Percentiles rank a stretch among this genome's conserved stretches.
Conservation (phyloP, 2,113 vertebrate species). For the Atractosteus spatula region DNA sequence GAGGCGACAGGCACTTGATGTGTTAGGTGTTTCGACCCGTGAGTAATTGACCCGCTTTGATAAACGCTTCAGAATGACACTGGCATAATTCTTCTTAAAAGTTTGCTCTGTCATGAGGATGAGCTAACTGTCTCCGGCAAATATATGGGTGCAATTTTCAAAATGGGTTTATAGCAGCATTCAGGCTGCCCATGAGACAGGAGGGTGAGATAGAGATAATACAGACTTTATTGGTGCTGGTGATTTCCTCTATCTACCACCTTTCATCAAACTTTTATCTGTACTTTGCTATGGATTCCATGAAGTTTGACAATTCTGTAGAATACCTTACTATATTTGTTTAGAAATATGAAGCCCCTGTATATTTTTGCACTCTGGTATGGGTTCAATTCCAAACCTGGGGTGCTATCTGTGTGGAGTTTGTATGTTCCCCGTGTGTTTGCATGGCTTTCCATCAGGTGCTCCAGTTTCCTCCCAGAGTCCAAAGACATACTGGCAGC, state of each 20-base stretch:
- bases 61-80: slow-evolving; percentile 65
- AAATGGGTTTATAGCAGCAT: slow-evolving; percentile 74
- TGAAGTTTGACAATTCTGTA: too few species aligned
- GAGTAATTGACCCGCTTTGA: slow-evolving; percentile 69
- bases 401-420: too few species aligned
- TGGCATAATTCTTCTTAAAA: slow-evolving; percentile 69
- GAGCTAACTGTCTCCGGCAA: slow-evolving; percentile 64
- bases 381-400: too few species aligned
- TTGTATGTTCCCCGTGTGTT: too few species aligned
- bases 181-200: slow-evolving; percentile 56
- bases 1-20: slow-evolving; percentile 28
- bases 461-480: too few species aligned
- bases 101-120: slow-evolving; percentile 67
- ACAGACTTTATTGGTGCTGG: slow-evolving; percentile 68
- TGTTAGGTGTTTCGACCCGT: slow-evolving; percentile 50
- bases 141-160: slow-evolving; percentile 73
- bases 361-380: too few species aligned
- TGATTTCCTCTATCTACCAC: slow-evolving; percentile 54
- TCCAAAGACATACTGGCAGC: too few species aligned
- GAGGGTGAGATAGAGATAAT: slow-evolving; percentile 70
- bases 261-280: slow-evolving; percentile 16
- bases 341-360: too few species aligned
- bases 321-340: too few species aligned
- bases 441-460: too few species aligned
- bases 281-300: too few species aligned